Evolutionary conservation across 2,888 invertebrate genomes (phyloP).

Genomic region (Pharmacophagus antenor): DNA sequence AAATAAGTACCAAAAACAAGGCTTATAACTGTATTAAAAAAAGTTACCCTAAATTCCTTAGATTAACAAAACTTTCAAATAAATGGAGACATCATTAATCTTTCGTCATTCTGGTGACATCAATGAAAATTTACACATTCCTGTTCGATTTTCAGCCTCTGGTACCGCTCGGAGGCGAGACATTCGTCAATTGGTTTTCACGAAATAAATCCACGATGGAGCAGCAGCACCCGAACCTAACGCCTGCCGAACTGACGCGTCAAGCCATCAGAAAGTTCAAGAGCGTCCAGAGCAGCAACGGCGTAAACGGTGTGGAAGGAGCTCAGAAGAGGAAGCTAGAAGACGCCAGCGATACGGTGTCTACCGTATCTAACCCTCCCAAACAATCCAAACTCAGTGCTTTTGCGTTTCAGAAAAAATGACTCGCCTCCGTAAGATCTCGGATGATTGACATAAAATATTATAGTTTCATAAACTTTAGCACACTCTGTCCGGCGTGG

Average conservation of each 20-base stretch:
- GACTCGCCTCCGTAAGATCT: not conserved
- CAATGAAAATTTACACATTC: too few relatives aligned
- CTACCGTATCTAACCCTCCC: conserved; percentile 51
- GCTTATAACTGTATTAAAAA: too few relatives aligned
- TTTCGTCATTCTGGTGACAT: not conserved
- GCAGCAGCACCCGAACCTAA: conserved; percentile 77
- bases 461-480: not conserved
- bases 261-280: conserved; percentile 78
- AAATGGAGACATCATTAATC: too few relatives aligned
- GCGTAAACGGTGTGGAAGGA: conserved; percentile 38
- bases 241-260: conserved; percentile 78
- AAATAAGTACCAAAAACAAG: too few relatives aligned
- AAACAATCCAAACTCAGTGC: conserved; percentile 76
- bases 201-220: conserved; percentile 80
- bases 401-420: conserved; percentile 57
- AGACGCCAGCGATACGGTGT: conserved; percentile 46
- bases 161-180: conserved; percentile 65
- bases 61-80: too few relatives aligned
- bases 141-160: conserved; percentile 49
- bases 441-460: not conserved
- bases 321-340: conserved; percentile 64
- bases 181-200: conserved; percentile 82
- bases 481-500: not conserved
- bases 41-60: too few relatives aligned
- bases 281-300: conserved; percentile 50